phyloP scores from a whole-genome alignment of 1,140 invertebrate genomes.

The Nasonia longicornis region DNA sequence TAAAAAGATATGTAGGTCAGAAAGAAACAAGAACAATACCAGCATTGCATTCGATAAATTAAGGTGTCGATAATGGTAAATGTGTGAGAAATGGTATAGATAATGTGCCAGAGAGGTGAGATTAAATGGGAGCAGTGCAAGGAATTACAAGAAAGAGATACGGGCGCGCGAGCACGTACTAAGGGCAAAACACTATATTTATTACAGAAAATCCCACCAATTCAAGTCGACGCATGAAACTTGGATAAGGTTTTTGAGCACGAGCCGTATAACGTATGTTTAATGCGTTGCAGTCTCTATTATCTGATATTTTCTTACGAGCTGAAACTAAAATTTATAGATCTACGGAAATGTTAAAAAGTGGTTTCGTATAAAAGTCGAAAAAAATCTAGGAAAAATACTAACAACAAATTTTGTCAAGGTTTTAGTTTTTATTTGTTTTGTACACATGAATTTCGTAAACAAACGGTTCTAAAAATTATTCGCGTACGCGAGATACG shows the following conservation, averaged over 20 bases:
- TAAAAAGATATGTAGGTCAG: too few species aligned
- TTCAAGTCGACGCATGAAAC: slow-evolving; percentile 2
- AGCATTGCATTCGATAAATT: background rate
- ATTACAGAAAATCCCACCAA: slow-evolving; percentile 19
- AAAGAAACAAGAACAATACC: too few species aligned
- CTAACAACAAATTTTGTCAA: too few species aligned
- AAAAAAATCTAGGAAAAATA: background rate
- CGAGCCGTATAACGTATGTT: background rate
- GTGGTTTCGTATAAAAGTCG: too few species aligned
- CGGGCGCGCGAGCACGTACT: background rate
- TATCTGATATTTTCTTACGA: slow-evolving; percentile 2
- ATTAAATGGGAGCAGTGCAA: background rate
- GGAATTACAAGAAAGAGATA: background rate
- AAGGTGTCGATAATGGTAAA: background rate
- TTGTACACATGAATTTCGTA: too few species aligned
- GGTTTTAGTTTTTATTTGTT: too few species aligned
- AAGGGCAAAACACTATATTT: slow-evolving; percentile 26
- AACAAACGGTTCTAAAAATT: too few species aligned
- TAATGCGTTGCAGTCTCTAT: background rate
- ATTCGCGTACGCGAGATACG: too few species aligned
- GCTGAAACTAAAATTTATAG: background rate
- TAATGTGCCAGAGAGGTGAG: background rate
- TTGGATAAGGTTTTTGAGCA: background rate
- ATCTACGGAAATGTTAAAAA: background rate
- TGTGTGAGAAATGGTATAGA: background rate